Conservation (phyloP, 2,113 vertebrate species). For the Dasyurus viverrinus region DNA sequence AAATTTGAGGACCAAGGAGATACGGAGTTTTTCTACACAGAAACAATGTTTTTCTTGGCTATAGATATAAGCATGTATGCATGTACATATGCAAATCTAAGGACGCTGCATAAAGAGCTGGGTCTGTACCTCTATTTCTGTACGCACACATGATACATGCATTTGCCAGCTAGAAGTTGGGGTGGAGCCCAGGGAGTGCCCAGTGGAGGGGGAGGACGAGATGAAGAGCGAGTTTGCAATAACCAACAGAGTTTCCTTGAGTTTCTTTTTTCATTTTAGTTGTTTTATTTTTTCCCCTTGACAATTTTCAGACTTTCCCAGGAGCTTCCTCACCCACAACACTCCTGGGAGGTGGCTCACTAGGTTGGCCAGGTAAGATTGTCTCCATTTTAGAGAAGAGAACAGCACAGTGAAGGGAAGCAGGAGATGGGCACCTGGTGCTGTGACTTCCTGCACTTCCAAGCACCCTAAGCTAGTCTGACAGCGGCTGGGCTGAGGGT, state of each 20-base stretch:
- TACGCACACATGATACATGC: too few species aligned
- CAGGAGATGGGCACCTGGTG: too few species aligned
- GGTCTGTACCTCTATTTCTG: too few species aligned
- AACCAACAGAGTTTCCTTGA: not conserved
- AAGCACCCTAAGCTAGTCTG: not conserved
- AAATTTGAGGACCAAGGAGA: conserved; percentile 65
- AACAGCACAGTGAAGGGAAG: not conserved
- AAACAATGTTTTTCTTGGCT: not conserved
- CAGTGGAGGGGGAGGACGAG: too few species aligned
- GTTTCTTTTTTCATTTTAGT: too few species aligned
- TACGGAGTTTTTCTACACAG: not conserved
- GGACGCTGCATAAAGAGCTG: too few species aligned
- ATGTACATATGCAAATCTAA: too few species aligned
- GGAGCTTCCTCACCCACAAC: not conserved
- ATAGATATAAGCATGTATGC: not conserved
- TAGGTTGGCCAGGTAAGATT: not conserved
- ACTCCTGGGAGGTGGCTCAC: not conserved
- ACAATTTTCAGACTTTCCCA: not conserved
- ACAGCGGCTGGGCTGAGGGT: not conserved
- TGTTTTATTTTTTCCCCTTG: too few species aligned
- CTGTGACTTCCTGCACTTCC: accelerated
- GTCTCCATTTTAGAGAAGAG: not conserved
- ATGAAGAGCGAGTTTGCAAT: not conserved
- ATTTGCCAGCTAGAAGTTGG: not conserved
- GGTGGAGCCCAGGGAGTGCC: not conserved